Evolutionary conservation across 2,113 vertebrate species (phyloP), one percentile per base, ranked within the genome.

Genomic region (Athene noctua): DNA sequence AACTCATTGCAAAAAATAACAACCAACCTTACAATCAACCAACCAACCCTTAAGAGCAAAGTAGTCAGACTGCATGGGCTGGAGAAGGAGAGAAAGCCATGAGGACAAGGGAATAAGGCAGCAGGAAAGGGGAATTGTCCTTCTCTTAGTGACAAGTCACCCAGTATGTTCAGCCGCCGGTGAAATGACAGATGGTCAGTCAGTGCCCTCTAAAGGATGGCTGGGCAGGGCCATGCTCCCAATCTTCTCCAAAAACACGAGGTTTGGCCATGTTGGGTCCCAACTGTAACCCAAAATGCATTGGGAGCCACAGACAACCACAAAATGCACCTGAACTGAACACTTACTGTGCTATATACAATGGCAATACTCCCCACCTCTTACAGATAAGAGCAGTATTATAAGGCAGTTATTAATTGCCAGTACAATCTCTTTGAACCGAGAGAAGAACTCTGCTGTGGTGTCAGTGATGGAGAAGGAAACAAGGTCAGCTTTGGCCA

Each of bases 201-300:
- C 95, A 95, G 89, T 94, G 93, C 86, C 80, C 83, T 96, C 93
- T 95, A 92, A 96, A 95, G 94, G 89, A 84, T 57, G 44, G 57
- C n/a, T 1, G 2, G 55, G 55, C 83, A 86, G 65, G 44, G 26
- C 68, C 73, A 74, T 0, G 0, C n/a, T 96, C 65, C 15, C 49
- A 26, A 12, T 36, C 44, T 29, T 47, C 49, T 51, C 74, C 2
- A 0, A 79, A 70, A 85, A 46, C 68, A 84, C 23, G 23, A 7
- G 2, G 9, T 67, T 55, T 74, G 52, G 42, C 34, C 52, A 34
- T 13, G 52, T 1, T n/a, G 15, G 11, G 26, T 58, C 25, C 42
- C 2, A 1, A 4, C 15, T 78, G 32, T 23, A 91, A 68, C 8
- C 30, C 42, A 54, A 86, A 83, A 36, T 20, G 19, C 54, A 73